Evolutionary conservation across 2,797 vertebrate species (phyloP).

Genomic region (Crocodylus rhombifer): DNA sequence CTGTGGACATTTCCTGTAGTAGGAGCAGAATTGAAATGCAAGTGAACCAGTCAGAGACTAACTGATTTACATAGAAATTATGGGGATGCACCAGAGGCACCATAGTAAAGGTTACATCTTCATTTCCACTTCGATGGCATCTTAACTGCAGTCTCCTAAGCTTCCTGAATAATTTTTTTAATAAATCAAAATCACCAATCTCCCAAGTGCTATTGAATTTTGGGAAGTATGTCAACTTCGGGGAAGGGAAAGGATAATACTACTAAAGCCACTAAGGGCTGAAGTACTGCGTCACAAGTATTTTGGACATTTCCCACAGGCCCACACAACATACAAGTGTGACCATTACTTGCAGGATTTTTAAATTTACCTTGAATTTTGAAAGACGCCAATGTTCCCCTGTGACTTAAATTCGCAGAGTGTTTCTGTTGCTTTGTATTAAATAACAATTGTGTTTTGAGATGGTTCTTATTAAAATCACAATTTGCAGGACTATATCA

Average conservation of each 20-base stretch:
- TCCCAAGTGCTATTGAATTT: neutral
- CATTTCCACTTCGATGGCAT: neutral
- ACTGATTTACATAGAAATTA: neutral
- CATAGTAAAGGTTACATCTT: neutral
- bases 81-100: neutral
- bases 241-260: neutral
- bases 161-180: neutral
- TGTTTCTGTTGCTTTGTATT: conserved; percentile 36
- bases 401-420: neutral
- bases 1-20: neutral
- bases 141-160: neutral
- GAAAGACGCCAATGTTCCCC: fast-evolving
- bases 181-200: neutral
- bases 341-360: fast-evolving
- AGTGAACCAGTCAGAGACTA: neutral
- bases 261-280: neutral
- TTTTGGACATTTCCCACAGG: neutral
- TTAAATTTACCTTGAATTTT: neutral
- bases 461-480: conserved; percentile 19
- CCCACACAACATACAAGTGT: neutral
- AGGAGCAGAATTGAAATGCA: neutral
- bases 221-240: neutral
- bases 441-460: conserved; percentile 20
- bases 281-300: fast-evolving
- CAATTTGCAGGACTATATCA: conserved; percentile 6